A percentile compares a stretch with the other conserved stretches of the same genome.
Evolutionary conservation across 2,888 invertebrate genomes (phyloP).

Genomic region (Meteorus colon): DNA sequence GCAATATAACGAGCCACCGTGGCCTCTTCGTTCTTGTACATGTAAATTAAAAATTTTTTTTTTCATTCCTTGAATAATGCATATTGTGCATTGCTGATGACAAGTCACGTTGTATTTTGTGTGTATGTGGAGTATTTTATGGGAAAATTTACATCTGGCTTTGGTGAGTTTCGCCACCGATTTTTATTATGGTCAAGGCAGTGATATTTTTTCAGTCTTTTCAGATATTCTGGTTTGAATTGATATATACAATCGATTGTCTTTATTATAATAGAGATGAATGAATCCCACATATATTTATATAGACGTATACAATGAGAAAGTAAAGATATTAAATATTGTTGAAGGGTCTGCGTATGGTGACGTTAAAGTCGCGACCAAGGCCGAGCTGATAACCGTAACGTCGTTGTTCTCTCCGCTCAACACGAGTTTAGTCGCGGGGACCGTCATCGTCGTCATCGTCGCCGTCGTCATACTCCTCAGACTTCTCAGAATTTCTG

Average conservation of each 20-base stretch:
- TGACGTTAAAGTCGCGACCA: slow-evolving; percentile 15
- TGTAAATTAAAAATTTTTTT: slow-evolving; percentile 60
- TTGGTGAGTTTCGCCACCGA: too few species aligned
- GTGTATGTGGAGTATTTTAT: too few species aligned
- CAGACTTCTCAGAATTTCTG: slow-evolving; percentile 9
- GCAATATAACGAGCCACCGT: slow-evolving; percentile 59
- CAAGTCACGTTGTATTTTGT: neutral
- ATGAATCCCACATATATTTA: too few species aligned
- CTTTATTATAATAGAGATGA: too few species aligned
- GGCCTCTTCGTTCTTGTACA: slow-evolving; percentile 60
- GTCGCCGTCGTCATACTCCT: slow-evolving; percentile 5
- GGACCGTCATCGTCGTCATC: slow-evolving; percentile 5
- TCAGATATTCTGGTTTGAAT: too few species aligned
- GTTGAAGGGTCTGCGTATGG: neutral
- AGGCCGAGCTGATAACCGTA: slow-evolving; percentile 25
- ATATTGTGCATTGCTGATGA: slow-evolving; percentile 51
- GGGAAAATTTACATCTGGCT: too few species aligned
- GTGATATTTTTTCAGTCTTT: too few species aligned
- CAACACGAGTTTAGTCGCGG: slow-evolving; percentile 15
- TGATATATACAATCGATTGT: too few species aligned
- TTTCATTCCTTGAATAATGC: slow-evolving; percentile 64
- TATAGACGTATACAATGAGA: neutral
- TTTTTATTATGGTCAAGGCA: too few species aligned
- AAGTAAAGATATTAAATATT: slow-evolving; percentile 12
- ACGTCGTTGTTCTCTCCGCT: neutral